Evolutionary conservation across 2,888 invertebrate genomes (phyloP).

Genomic region (Tenthredo mesomela): DNA sequence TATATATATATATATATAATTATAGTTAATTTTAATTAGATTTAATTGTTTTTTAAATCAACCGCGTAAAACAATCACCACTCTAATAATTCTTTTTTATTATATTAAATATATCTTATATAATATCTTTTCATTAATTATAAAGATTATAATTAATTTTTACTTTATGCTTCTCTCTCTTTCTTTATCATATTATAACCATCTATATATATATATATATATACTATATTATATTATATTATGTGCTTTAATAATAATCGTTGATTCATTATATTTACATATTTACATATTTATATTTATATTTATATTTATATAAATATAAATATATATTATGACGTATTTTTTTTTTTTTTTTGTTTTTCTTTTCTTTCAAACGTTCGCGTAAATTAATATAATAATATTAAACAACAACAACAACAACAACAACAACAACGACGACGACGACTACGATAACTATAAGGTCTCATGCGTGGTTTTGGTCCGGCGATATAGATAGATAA

Average conservation of each 20-base stretch:
- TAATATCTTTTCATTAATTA: no score
- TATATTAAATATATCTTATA: no score
- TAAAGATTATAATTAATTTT: background rate
- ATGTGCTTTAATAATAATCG: background rate
- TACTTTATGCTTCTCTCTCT: background rate
- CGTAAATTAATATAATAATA: background rate
- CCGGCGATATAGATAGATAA: background rate
- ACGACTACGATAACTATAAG: background rate
- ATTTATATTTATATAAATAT: background rate
- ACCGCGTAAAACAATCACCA: no score
- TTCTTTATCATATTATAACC: no score
- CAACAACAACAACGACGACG: no score
- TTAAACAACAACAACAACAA: background rate
- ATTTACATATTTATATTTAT: background rate
- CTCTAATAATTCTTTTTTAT: no score
- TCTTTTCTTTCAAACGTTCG: no score
- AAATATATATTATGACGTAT: background rate
- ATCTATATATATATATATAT: no score
- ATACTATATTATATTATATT: background rate
- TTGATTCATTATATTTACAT: background rate
- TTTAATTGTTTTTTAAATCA: no score
- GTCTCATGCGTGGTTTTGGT: conserved; percentile 9
- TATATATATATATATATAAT: no score
- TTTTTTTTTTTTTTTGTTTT: no score
- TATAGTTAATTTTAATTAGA: background rate